A percentile compares a stretch with the other conserved stretches of the same genome.
phyloP scores from a whole-genome alignment of 2,888 invertebrate species.

The Exocentrus adspersus region DNA sequence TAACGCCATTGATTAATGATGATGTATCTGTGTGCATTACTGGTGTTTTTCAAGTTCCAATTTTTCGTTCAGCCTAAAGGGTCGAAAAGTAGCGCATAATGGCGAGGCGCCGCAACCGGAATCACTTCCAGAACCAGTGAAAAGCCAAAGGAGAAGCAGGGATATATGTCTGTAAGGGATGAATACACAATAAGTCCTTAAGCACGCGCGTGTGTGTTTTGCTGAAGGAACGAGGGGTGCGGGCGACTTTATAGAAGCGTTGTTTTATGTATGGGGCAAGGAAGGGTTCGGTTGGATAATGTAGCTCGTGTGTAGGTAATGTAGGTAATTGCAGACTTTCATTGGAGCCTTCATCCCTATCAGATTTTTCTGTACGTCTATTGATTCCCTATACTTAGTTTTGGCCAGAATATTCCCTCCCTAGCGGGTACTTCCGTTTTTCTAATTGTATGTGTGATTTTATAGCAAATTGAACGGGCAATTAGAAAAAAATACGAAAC shows the following conservation, averaged over 20 bases:
- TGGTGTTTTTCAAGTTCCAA: background rate
- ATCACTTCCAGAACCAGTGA: conserved; percentile 27
- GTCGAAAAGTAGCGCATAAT: conserved; percentile 26
- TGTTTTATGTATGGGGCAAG: too few relatives aligned
- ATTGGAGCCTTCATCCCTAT: too few relatives aligned
- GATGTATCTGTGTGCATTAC: background rate
- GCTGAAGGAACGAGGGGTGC: background rate
- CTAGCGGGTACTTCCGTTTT: too few relatives aligned
- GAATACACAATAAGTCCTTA: conserved; percentile 28
- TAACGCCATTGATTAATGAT: background rate
- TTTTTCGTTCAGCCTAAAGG: conserved; percentile 20
- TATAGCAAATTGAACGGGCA: too few relatives aligned
- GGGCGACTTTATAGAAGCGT: background rate
- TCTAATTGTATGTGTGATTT: too few relatives aligned
- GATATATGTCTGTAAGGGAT: conserved; percentile 9
- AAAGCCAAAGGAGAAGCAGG: conserved; percentile 8
- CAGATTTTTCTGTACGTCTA: too few relatives aligned
- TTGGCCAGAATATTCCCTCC: too few relatives aligned
- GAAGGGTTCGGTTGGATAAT: too few relatives aligned
- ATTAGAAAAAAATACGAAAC: too few relatives aligned
- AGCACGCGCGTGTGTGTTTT: conserved; percentile 16
- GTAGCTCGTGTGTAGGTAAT: too few relatives aligned
- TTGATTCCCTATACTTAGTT: too few relatives aligned
- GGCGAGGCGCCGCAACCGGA: conserved; percentile 24
- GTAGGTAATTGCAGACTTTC: too few relatives aligned